A percentile compares a stretch with the other conserved stretches of the same genome.
phyloP scores from a whole-genome alignment of 2,113 vertebrate species.

The Sitta europaea region DNA sequence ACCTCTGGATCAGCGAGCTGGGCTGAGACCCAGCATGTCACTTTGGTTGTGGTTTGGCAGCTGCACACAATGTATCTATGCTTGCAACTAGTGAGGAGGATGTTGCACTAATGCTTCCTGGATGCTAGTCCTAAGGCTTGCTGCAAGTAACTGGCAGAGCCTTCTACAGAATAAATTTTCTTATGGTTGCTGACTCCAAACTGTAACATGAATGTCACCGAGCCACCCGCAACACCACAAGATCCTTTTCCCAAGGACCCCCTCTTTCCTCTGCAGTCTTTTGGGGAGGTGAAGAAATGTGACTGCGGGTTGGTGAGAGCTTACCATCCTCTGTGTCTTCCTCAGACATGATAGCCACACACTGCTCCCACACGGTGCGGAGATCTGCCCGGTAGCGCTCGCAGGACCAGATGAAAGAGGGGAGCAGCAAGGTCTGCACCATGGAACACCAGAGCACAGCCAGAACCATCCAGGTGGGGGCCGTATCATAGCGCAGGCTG shows the following conservation, averaged over 20 bases:
- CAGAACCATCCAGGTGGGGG: conserved; percentile 82
- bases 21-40: background rate
- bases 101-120: background rate
- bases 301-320: background rate
- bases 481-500: conserved; percentile 78
- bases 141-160: background rate
- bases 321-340: conserved; percentile 79
- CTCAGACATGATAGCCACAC: conserved; percentile 81
- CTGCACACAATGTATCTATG: background rate
- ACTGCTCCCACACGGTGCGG: conserved; percentile 82
- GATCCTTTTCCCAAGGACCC: background rate
- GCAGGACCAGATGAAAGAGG: conserved; percentile 82
- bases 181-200: background rate
- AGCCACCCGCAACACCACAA: background rate
- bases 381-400: conserved; percentile 82
- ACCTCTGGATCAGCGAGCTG: background rate
- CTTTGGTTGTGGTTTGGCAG: background rate
- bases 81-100: background rate
- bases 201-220: background rate
- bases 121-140: background rate
- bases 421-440: conserved; percentile 80
- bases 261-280: background rate
- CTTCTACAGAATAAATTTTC: background rate
- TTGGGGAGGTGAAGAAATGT: background rate
- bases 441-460: conserved; percentile 83